Percentiles rank a stretch among this genome's conserved stretches.
Evolutionary conservation across 92 coral and sea anemone species (phyloP).

Genomic region (Palythoa grandis): DNA sequence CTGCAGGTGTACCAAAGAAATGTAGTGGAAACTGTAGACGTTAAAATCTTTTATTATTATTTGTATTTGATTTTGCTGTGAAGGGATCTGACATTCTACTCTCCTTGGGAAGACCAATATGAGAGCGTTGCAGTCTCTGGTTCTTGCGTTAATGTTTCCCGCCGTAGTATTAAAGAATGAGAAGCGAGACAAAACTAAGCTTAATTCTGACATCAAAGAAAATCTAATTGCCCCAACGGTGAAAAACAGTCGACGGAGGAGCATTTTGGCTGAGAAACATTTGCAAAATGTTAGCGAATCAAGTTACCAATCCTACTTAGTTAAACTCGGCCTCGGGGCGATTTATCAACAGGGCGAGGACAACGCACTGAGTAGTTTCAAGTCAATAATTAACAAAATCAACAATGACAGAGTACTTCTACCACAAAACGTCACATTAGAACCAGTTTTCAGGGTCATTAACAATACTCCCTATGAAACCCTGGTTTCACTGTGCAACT

Average conservation of each 20-base stretch:
- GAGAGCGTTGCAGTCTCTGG: background rate
- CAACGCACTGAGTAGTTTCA: slow-evolving; percentile 2
- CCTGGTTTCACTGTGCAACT: slow-evolving; percentile 6
- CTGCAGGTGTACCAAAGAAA: no score
- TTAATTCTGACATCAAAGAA: background rate
- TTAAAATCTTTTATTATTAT: no score
- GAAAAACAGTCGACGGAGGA: background rate
- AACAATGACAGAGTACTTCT: slow-evolving; percentile 9
- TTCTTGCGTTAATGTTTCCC: background rate
- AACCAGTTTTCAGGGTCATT: slow-evolving; percentile 10
- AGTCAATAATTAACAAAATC: slow-evolving; percentile 9
- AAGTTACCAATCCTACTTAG: background rate
- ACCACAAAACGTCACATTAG: slow-evolving; percentile 23
- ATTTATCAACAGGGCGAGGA: slow-evolving; percentile 30
- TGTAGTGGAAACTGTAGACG: no score
- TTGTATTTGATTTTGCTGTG: no score
- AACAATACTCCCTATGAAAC: slow-evolving; percentile 22
- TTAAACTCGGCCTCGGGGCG: slow-evolving; percentile 12
- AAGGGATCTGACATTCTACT: background rate
- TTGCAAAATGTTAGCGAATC: background rate
- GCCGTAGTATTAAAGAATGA: background rate
- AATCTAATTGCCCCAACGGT: background rate
- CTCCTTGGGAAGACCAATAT: background rate
- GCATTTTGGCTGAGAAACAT: background rate
- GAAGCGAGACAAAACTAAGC: background rate